Conservation (phyloP, 2,888 invertebrate genomes). For the Lochmaea crataegi region DNA sequence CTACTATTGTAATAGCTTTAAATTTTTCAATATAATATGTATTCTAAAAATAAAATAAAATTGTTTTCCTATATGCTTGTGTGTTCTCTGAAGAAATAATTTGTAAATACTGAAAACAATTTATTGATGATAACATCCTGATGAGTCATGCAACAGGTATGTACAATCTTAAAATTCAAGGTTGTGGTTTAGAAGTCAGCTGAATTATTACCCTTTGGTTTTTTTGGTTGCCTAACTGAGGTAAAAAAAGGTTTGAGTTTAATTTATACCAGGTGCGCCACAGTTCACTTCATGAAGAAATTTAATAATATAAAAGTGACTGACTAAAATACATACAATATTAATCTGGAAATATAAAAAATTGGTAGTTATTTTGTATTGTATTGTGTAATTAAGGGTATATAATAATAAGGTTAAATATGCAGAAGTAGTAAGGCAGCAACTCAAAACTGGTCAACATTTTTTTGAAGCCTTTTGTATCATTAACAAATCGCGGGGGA, state of each 20-base stretch:
- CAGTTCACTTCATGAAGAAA: too few relatives aligned
- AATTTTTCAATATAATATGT: constrained; percentile 60
- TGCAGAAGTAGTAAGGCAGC: too few relatives aligned
- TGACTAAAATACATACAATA: too few relatives aligned
- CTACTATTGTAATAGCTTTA: constrained; percentile 60
- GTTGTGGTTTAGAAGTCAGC: not conserved
- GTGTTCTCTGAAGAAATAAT: not conserved
- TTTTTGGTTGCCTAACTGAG: not conserved
- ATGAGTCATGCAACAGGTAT: constrained; percentile 33
- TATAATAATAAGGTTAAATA: too few relatives aligned
- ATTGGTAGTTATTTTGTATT: too few relatives aligned
- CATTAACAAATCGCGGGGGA: too few relatives aligned
- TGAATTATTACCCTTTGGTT: not conserved
- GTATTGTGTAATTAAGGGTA: too few relatives aligned
- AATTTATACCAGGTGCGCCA: too few relatives aligned
- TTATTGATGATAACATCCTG: constrained; percentile 16
- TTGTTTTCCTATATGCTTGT: constrained; percentile 58
- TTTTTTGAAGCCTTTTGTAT: too few relatives aligned
- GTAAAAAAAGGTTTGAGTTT: not conserved
- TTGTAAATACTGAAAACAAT: not conserved
- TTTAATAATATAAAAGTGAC: too few relatives aligned
- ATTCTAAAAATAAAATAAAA: constrained; percentile 58
- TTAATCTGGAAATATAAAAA: too few relatives aligned
- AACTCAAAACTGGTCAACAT: too few relatives aligned
- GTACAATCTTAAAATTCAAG: constrained; percentile 20